Evolutionary conservation across 2,797 vertebrate genomes (phyloP).

Genomic region (Gadopsis bispinosus): DNA sequence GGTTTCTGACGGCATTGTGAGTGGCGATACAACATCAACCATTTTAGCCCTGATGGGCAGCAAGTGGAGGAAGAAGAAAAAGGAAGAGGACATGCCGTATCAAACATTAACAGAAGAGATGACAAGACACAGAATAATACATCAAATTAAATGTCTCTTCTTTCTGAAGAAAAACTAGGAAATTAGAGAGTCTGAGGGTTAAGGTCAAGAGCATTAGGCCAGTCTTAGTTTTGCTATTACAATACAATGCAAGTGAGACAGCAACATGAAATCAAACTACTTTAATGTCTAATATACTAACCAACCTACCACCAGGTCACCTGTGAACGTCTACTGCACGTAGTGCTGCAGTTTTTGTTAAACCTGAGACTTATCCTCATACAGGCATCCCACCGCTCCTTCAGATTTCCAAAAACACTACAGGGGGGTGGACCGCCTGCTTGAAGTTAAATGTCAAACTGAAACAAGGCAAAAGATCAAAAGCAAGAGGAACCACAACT

Average conservation of each 20-base stretch:
- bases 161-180: not conserved
- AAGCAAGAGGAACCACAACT: too few relatives aligned
- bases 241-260: too few relatives aligned
- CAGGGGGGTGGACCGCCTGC: too few relatives aligned
- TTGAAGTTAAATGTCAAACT: too few relatives aligned
- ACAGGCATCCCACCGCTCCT: not conserved
- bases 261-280: not conserved
- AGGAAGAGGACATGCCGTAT: constrained; percentile 10
- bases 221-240: not conserved
- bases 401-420: not conserved
- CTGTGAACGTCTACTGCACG: not conserved
- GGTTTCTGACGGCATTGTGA: constrained; percentile 87
- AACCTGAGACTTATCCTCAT: not conserved
- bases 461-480: too few relatives aligned
- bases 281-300: too few relatives aligned
- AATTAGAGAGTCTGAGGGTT: not conserved
- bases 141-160: not conserved
- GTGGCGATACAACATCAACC: constrained; percentile 85
- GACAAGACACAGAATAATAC: not conserved
- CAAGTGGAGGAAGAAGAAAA: not conserved
- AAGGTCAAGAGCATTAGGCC: too few relatives aligned
- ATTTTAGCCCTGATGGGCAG: constrained; percentile 84
- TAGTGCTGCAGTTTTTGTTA: not conserved
- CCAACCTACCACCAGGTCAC: not conserved
- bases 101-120: not conserved